These are phyloP conservation scores for Drosophila subsilvestris DNA, from an alignment of 2,888 invertebrate species.

Conservation along the genomic window DNA sequence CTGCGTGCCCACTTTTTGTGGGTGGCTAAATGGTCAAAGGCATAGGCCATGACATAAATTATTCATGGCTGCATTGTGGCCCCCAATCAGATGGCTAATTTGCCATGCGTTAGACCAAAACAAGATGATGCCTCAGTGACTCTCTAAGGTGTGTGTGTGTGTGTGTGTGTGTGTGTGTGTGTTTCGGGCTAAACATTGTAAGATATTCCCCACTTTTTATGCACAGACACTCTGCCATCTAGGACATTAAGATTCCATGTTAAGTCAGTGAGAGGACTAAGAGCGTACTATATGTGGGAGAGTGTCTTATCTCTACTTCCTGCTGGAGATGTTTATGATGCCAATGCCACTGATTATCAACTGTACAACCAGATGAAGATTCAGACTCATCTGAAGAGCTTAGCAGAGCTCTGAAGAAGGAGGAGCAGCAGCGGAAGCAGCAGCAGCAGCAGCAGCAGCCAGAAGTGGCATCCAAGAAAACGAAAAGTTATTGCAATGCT, in stretches of 20 bases:
- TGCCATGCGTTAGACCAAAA: conserved; percentile 62
- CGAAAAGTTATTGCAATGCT: conserved; percentile 77
- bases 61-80: conserved; percentile 66
- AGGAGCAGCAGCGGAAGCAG: conserved; percentile 10
- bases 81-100: conserved; percentile 68
- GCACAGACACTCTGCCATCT: conserved; percentile 32
- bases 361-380: conserved; percentile 60
- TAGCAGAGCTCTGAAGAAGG: conserved; percentile 16
- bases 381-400: conserved; percentile 34
- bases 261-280: conserved; percentile 42
- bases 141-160: neutral
- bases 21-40: conserved; percentile 25
- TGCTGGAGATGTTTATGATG: conserved; percentile 70
- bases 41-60: conserved; percentile 61
- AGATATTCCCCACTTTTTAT: conserved; percentile 57
- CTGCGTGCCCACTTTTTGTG: conserved; percentile 35
- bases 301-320: conserved; percentile 78
- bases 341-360: conserved; percentile 75
- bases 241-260: conserved; percentile 61
- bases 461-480: conserved; percentile 49
- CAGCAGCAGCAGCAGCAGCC: conserved; percentile 5
- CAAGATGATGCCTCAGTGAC: conserved; percentile 15
- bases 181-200: conserved; percentile 47
- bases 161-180: neutral
- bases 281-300: conserved; percentile 13